Base-by-base conservation (phyloP, 2,113 vertebrate species). In the Cryptotis parvus region DNA sequence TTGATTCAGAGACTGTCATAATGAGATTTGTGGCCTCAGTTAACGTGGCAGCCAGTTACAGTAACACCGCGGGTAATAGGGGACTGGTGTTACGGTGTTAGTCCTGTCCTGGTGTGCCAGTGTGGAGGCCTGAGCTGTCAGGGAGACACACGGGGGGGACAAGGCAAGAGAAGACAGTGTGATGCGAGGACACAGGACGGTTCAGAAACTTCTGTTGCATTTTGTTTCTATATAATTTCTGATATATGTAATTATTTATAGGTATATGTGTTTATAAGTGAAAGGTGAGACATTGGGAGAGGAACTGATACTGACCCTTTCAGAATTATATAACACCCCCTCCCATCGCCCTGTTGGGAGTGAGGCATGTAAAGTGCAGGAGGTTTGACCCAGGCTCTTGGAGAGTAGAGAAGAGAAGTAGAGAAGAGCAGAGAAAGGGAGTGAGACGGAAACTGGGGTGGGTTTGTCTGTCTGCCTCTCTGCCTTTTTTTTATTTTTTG, bases 181-280 rank as follows among this genome's bases (percentile, higher is more conserved):
- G 27, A 11, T 45, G 39, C 39, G 63, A 84, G 73, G 52, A 33
- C 45, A 49, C 9, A n/a, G 45, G 45, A 45, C 45, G 14, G 45
- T 14, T 12, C 6, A 49, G 45, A 49, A 10, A 14, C 45, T 2
- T 49, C 45, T 20, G 37, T 70, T 70, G n/a, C 55, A 31, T 31
- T 75, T 74, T 69, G 76, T 43, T 75, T 31, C 45, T 49, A 49
- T 91, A 90, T 87, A 87, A n/a, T 72, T 70, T 84, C 74, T 72
- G 22, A 29, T 87, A 9, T 20, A 33, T 88, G 58, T 93, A 24
- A 72, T 29, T 83, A 55, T 43, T 55, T 35, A 1, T 31, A 68
- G 58, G 26, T 80, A 6, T n/a, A 18, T 24, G n/a, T 27, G 6
- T 55, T 77, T 66, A 29, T 73, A 83, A n/a, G 45, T 77, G 72